Base-by-base conservation (phyloP, 2,888 invertebrate genomes). In the Oegoconia quadripuncta region DNA sequence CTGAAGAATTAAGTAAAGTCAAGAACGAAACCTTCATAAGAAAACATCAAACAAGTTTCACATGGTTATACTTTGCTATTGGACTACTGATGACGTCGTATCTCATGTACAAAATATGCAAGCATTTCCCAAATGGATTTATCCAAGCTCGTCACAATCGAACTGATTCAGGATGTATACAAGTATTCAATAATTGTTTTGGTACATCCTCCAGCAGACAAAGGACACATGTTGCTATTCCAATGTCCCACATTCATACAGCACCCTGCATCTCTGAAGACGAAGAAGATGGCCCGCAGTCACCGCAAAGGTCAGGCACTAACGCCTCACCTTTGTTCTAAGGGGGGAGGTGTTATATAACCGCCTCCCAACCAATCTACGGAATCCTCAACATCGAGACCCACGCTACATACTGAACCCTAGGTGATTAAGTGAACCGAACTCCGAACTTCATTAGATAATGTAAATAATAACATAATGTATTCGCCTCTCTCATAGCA, bases 121-220 rank as follows among this genome's bases (percentile, higher is more conserved):
- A 22, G 3, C 23, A 17, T 8, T 35, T 12, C 9, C 27, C 28
- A 9, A 32, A 23, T n/a, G 28, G 35, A 6, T 31, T 30, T 12
- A 27, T 32, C n/a, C 22, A 18, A n/a, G 23, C 14, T 14, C 26
- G n/a, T 17, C 23, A 26, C 11, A 8, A 27, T 12, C 22, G n/a
- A 18, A 37, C 26, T 28, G 6, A 15, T 7, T 16, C 11, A 16
- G 11, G 31, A 17, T 41, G 34, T 11, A 41, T 48, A 5, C 41
- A 48, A 30, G 48, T 48, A 11, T 48, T 48, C 27, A 50, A 46
- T 12, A 50, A 50, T 34, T 48, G 42, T 16, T 46, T 50, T 22
- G 46, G 37, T 9, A 33, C 25, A 7, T 43, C 46, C 3, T 14
- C 8, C 3, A 26, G 28, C 15, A 12, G 33, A 9, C 15, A 15